A percentile compares a stretch with the other conserved stretches of the same genome.
Evolutionary conservation across 2,113 vertebrate species (phyloP).

Genomic region (Aythya baeri): DNA sequence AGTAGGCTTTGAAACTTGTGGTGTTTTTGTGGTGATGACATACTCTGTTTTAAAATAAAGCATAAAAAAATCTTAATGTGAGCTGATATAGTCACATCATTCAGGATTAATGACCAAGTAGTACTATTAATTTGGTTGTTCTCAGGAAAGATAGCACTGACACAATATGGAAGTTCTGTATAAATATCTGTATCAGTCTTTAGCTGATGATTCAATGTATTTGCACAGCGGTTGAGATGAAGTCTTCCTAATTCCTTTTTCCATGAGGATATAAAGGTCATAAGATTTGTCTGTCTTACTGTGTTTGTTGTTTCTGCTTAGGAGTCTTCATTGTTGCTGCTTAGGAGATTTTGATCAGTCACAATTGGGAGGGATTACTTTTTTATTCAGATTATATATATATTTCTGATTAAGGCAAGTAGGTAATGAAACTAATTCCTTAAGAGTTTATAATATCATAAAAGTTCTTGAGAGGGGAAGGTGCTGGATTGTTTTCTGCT

Average conservation of each 20-base stretch:
- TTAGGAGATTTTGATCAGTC: neutral
- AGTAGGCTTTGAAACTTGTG: neutral
- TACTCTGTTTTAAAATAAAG: neutral
- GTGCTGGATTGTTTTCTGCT: neutral
- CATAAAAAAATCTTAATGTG: neutral
- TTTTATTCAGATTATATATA: neutral
- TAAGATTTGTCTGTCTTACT: neutral
- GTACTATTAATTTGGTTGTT: neutral
- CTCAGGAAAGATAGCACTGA: neutral
- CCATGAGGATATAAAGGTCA: rapidly evolving
- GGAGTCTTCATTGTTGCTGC: neutral
- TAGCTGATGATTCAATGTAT: neutral
- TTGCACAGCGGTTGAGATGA: neutral
- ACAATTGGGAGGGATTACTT: neutral
- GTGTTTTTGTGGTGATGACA: neutral
- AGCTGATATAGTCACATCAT: neutral
- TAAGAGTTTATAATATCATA: neutral
- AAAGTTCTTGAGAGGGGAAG: neutral
- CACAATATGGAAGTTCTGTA: neutral
- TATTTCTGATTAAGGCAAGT: neutral
- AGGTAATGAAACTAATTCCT: neutral
- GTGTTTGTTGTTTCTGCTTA: neutral
- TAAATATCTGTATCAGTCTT: neutral
- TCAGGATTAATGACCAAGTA: neutral
- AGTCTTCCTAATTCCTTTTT: neutral